A percentile compares a stretch with the other conserved stretches of the same genome.
These are phyloP conservation scores for Prinia subflava DNA, from an alignment of 2,113 vertebrate genomes.

Conservation along the genomic window DNA sequence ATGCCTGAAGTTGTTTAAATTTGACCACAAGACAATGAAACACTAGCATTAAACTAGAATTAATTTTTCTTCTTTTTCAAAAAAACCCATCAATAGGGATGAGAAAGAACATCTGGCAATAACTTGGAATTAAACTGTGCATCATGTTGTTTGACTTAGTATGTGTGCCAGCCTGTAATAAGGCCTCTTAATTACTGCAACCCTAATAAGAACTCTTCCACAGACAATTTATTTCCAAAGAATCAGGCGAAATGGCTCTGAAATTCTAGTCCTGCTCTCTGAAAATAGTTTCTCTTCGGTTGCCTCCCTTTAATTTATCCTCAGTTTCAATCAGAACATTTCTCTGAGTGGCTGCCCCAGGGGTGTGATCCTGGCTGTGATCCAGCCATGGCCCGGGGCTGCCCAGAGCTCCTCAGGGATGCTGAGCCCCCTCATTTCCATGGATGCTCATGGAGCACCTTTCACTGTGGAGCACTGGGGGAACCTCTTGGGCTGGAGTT, in stretches of 20 bases:
- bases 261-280: not conserved
- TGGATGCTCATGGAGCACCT: not conserved
- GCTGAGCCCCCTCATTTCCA: not conserved
- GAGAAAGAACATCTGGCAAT: not conserved
- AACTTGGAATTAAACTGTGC: not conserved
- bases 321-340: conserved; percentile 1
- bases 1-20: not conserved
- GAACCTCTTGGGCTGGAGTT: not conserved
- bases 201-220: not conserved
- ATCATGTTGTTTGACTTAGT: not conserved
- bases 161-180: not conserved
- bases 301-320: conserved; percentile 55
- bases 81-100: not conserved
- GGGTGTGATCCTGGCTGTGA: not conserved
- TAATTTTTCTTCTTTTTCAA: not conserved
- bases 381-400: fast-evolving
- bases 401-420: not conserved
- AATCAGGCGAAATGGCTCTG: not conserved
- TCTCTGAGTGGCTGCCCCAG: not conserved
- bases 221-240: not conserved
- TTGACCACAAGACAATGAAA: not conserved
- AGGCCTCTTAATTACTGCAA: not conserved
- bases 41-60: not conserved
- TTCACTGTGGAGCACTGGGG: fast-evolving
- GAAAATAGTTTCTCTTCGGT: conserved; percentile 52